These are phyloP conservation scores for Melanotus villosus DNA, from an alignment of 2,888 invertebrate genomes.

Conservation along the genomic window DNA sequence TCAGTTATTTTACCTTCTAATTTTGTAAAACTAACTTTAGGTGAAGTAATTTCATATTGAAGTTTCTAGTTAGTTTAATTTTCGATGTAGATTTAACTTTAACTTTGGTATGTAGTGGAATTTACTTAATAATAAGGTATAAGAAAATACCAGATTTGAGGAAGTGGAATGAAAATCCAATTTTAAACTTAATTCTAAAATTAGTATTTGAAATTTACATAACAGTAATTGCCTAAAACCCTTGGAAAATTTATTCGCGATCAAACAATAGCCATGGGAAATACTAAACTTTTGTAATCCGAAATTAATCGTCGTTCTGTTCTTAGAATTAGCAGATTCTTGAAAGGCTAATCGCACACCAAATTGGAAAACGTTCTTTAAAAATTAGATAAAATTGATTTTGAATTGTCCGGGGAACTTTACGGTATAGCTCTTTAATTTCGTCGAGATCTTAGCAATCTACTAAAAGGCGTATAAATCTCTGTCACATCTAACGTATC, in stretches of 20 bases:
- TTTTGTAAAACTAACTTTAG: too few species aligned
- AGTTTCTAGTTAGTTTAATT: too few species aligned
- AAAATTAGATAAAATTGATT: slow-evolving; percentile 22
- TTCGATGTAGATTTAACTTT: too few species aligned
- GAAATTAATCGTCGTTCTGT: not conserved
- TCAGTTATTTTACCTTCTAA: too few species aligned
- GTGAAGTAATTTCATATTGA: too few species aligned
- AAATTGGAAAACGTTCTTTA: slow-evolving; percentile 4
- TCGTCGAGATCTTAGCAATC: slow-evolving; percentile 20
- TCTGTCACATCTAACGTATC: not conserved
- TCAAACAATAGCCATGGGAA: slow-evolving; percentile 20
- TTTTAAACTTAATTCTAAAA: not conserved
- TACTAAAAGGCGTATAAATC: slow-evolving; percentile 28
- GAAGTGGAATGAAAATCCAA: too few species aligned
- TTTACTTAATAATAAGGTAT: too few species aligned
- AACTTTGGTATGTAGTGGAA: too few species aligned
- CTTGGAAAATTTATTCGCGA: not conserved
- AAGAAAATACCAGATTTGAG: too few species aligned
- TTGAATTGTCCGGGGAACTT: slow-evolving; percentile 9
- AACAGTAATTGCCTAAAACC: slow-evolving; percentile 3
- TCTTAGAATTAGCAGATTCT: slow-evolving; percentile 4
- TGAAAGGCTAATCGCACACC: not conserved
- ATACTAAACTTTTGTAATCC: slow-evolving; percentile 11
- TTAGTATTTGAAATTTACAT: slow-evolving; percentile 11
- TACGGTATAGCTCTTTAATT: slow-evolving; percentile 28